Base-by-base conservation (phyloP, 1,140 invertebrate genomes). In the Pachyrhynchus sulphureomaculatus region DNA sequence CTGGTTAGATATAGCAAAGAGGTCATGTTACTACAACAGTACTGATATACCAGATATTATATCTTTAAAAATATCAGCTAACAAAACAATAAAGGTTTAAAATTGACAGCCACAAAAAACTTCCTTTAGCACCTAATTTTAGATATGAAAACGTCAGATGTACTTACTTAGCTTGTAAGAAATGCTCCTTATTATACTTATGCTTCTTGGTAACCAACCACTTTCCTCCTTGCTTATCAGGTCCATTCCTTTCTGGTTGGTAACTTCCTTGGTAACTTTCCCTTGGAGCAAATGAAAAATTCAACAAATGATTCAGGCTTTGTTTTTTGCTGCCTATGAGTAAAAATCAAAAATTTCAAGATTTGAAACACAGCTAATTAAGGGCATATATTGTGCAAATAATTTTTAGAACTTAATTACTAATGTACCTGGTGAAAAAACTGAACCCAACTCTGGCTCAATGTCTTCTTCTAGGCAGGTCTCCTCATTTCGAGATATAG, bases 131-230 rank as follows among this genome's bases (percentile, higher is more conserved):
- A n/a, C n/a, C n/a, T n/a, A n/a, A n/a, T n/a, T n/a, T n/a, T n/a
- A n/a, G n/a, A n/a, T n/a, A n/a, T n/a, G n/a, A n/a, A n/a, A n/a
- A n/a, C n/a, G n/a, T n/a, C n/a, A n/a, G n/a, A n/a, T n/a, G 44
- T 23, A 75, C 81, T 81, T 83, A 96, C 92, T 95, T 95, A 29
- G 93, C 93, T 79, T 96, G 92, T 29, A 98, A 78, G 77, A 93
- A 98, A 69, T 94, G 88, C 75, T 97, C 92, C 76, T 95, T 94
- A 77, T 91, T 94, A 76, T 93, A 95, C 72, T 88, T 89, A 68
- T 86, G 83, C 24, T 82, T 79, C 44, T 80, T 78, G 55, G 80
- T 74, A 37, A 75, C 71, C 69, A 79, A 76, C 59, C 80, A 70
- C 69, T 60, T 67, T 56, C 32, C 66, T 44, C 24, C 53, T 61